These are phyloP conservation scores for Bugulina stolonifera DNA, from an alignment of 2,888 invertebrate genomes.

Conservation along the genomic window DNA sequence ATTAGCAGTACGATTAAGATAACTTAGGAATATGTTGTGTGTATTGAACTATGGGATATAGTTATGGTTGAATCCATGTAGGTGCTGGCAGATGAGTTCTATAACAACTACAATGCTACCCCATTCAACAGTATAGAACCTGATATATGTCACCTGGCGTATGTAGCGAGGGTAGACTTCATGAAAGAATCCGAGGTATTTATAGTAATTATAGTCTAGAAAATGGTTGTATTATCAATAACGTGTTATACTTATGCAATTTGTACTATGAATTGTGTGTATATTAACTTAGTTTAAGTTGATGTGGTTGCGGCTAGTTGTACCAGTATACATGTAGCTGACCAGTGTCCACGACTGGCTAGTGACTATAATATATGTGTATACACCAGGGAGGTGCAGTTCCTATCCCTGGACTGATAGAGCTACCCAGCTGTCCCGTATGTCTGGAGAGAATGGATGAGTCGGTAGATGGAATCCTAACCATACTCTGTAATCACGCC, in stretches of 20 bases:
- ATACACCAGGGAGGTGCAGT: constrained; percentile 53
- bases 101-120: constrained; percentile 82
- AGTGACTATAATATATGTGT: too few relatives aligned
- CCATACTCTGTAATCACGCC: constrained; percentile 95
- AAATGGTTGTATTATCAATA: too few relatives aligned
- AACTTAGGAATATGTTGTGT: too few relatives aligned
- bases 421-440: constrained; percentile 93
- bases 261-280: too few relatives aligned
- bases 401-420: constrained; percentile 72
- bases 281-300: too few relatives aligned
- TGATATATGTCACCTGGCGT: constrained; percentile 85
- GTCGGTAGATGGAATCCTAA: constrained; percentile 91
- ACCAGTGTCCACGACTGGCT: too few relatives aligned
- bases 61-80: too few relatives aligned
- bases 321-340: too few relatives aligned
- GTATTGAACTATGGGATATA: too few relatives aligned
- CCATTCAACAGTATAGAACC: constrained; percentile 90
- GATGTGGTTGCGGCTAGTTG: too few relatives aligned
- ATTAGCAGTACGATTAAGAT: too few relatives aligned
- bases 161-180: constrained; percentile 87
- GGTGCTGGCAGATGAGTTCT: constrained; percentile 82
- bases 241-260: too few relatives aligned
- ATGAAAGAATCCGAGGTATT: constrained; percentile 64
- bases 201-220: constrained; percentile 6
- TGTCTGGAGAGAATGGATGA: constrained; percentile 92